Evolutionary conservation across 2,888 invertebrate species (phyloP), one percentile per base, ranked within the genome.

Genomic region (Pomacea canaliculata): DNA sequence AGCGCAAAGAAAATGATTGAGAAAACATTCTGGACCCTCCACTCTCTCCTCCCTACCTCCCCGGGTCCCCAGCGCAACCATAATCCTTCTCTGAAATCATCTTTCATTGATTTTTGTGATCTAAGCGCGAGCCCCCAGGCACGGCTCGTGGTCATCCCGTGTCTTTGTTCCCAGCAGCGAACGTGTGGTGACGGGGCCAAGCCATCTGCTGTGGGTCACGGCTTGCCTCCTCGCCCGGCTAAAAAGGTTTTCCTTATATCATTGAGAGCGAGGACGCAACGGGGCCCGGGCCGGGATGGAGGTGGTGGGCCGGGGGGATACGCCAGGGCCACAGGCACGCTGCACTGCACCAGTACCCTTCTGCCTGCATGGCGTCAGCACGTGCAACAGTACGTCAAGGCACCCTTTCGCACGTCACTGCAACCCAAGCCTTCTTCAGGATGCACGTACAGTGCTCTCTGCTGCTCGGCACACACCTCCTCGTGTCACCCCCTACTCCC

Each of bases 31-130:
- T 19, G 23, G n/a, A 8, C 70, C 70, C 27, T 49, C 51, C 51
- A 16, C n/a, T 7, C 12, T 18, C 10, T 18, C 70, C 70, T 60
- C 60, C 16, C 60, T 4, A 60, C 60, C 60, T n/a, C n/a, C 60
- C 63, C 27, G 2, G 7, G 10, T 19, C 63, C 63, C 27, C 63
- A 23, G 27, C 63, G 63, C 63, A 19, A 27, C 70, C 70, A 51
- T 51, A 70, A 51, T 51, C 49, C 51, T 46, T 37, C 46, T 70
- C 19, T 70, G 48, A 70, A 51, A 48, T 51, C 70, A 70, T 70
- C 70, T 70, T 51, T 19, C 46, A 70, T 70, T 51, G 70, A 70
- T 70, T 70, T 70, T 70, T 70, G 70, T 70, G 70, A 70, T 70
- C 70, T 60, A 70, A 70, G 27, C 59, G 59, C 23, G 13, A 37